Conservation (phyloP, 1,140 invertebrate genomes). For the Atta cephalotes region DNA sequence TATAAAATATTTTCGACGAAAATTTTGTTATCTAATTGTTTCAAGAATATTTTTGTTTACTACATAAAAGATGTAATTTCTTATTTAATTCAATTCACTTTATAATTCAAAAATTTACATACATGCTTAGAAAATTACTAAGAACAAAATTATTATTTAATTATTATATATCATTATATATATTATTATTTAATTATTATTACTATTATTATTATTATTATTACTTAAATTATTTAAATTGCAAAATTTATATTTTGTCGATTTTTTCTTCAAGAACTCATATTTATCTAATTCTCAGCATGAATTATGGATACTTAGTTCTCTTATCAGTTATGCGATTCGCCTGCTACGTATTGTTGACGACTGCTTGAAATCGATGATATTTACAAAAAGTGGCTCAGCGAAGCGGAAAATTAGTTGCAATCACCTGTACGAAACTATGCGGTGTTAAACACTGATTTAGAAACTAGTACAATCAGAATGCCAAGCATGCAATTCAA, state of each 20-base stretch:
- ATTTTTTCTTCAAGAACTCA: slow-evolving; percentile 1
- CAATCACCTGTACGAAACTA: background rate
- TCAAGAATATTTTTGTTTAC: background rate
- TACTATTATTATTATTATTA: too few species aligned
- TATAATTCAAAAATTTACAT: background rate
- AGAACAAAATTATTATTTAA: background rate
- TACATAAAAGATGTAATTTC: background rate
- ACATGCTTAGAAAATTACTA: background rate
- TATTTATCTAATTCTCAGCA: background rate
- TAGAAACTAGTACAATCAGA: background rate
- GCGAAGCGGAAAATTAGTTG: background rate
- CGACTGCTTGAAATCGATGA: background rate
- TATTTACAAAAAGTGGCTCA: background rate
- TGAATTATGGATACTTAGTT: background rate
- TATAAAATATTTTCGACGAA: too few species aligned
- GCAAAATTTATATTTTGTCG: background rate
- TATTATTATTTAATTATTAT: too few species aligned
- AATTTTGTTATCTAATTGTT: background rate
- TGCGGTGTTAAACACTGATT: background rate
- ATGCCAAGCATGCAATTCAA: background rate
- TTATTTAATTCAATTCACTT: background rate
- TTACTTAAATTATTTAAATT: slow-evolving; percentile 4
- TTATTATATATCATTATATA: background rate
- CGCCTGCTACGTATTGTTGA: too few species aligned
- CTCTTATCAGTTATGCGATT: slow-evolving; percentile 11